Conservation (phyloP, 35 echinoderm and acorn worm species). For the Amphiura filiformis region DNA sequence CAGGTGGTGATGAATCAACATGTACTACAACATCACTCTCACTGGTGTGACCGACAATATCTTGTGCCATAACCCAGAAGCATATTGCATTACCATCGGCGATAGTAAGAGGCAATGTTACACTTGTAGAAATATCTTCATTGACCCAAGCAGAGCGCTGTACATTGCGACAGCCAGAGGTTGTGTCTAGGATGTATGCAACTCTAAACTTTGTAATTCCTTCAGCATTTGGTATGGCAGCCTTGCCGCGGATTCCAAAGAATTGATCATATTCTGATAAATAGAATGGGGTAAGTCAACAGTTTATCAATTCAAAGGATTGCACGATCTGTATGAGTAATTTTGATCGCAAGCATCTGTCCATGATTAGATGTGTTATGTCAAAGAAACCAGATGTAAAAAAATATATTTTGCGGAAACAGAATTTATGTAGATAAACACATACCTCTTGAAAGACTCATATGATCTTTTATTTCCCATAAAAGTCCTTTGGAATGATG, state of each 20-base stretch:
- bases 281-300: background rate
- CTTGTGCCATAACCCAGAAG: constrained; percentile 15
- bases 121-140: constrained; percentile 5
- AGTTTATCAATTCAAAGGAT: too few relatives aligned
- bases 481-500: constrained; percentile 9
- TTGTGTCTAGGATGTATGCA: background rate
- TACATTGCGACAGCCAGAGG: background rate
- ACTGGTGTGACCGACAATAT: constrained; percentile 18
- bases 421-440: background rate
- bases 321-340: too few relatives aligned
- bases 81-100: constrained; percentile 40
- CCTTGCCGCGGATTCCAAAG: background rate
- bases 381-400: background rate
- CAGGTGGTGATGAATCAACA: constrained; percentile 44
- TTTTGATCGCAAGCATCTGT: too few relatives aligned
- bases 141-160: background rate
- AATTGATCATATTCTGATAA: constrained; percentile 9
- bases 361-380: too few relatives aligned
- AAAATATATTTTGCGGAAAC: background rate
- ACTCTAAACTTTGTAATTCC: background rate
- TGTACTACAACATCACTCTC: background rate
- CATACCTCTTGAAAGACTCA: background rate
- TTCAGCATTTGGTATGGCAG: background rate
- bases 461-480: constrained; percentile 6
- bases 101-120: background rate